Conservation (phyloP, 2,888 invertebrate species). For the Tenthredo scrophulariae region DNA sequence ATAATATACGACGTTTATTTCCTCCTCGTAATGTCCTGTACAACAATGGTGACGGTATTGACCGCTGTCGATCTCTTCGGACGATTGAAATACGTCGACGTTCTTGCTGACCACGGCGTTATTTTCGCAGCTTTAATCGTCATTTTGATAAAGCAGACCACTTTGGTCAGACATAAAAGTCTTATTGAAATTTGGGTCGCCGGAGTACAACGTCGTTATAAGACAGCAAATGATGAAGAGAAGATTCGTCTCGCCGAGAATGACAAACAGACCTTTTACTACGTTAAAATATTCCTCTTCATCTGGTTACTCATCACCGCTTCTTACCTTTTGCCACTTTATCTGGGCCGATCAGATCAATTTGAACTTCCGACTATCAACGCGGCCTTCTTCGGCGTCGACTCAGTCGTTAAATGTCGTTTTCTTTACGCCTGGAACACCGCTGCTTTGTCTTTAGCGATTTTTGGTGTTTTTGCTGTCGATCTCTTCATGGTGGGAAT, state of each 20-base stretch:
- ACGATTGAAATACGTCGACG: not conserved
- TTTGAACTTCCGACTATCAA: slow-evolving; percentile 1
- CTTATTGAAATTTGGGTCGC: slow-evolving; percentile 28
- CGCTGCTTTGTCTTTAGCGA: slow-evolving; percentile 15
- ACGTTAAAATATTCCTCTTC: not conserved
- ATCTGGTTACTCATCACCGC: slow-evolving; percentile 32
- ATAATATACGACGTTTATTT: slow-evolving; percentile 22
- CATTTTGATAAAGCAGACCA: slow-evolving; percentile 29
- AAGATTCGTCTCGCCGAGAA: not conserved
- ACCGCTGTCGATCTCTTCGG: not conserved
- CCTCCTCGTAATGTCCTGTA: not conserved
- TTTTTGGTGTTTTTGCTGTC: not conserved
- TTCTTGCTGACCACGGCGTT: slow-evolving; percentile 35
- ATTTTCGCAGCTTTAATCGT: slow-evolving; percentile 21
- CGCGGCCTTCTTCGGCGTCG: slow-evolving; percentile 14
- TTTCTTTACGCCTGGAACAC: slow-evolving; percentile 32
- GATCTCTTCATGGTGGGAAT: slow-evolving; percentile 29
- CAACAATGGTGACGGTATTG: not conserved
- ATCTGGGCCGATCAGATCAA: not conserved
- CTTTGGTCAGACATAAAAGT: not conserved
- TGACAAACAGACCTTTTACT: not conserved
- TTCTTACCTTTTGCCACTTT: slow-evolving; percentile 13
- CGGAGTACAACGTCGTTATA: not conserved
- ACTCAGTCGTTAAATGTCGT: not conserved
- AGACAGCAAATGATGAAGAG: not conserved